Evolutionary conservation across 2,113 vertebrate genomes (phyloP), one percentile per base, ranked within the genome.

Genomic region (Chloropsis hardwickii): DNA sequence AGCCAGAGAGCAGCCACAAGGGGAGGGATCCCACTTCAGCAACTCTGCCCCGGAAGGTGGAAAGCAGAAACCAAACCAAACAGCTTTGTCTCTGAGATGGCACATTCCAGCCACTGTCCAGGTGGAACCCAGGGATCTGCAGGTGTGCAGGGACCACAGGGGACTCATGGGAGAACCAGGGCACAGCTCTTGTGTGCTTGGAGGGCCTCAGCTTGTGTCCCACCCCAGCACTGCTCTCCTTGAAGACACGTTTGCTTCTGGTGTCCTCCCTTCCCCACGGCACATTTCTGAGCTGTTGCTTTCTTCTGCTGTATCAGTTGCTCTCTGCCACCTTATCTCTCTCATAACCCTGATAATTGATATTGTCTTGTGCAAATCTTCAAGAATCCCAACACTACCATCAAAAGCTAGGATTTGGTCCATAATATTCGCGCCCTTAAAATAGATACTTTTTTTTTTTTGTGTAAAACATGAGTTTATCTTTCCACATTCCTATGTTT

Each of bases 401-500:
- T 47, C 56, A 58, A 57, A 69, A 61, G 35, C 42, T 48, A 62
- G 35, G 47, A 58, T 62, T 44, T 48, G 29, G 29, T 58, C 31
- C 6, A 4, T 62, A 62, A 40, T 80, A 72, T 58, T 51, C 47
- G 35, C 1, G 2, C 58, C 57, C 50, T 90, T 82, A 89, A 77
- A 89, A 79, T 6, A 79, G 84, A 60, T 57, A 35, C 12, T 62
- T 39, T 69, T 95, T 72, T 6, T 66, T 56, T 92, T 86, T 69
- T 77, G 37, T 88, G 74, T 71, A 66, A 86, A 90, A 83, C 13
- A 17, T 19, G 47, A 77, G 50, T 58, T 94, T 77, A 73, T 62
- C 86, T 92, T 90, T 92, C 77, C 72, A 93, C 77, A 37, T 92
- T 84, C 48, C 53, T 42, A 18, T 83, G 82, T 95, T 93, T 96